phyloP scores from a whole-genome alignment of 2,113 vertebrate genomes.

The Laticauda colubrina region DNA sequence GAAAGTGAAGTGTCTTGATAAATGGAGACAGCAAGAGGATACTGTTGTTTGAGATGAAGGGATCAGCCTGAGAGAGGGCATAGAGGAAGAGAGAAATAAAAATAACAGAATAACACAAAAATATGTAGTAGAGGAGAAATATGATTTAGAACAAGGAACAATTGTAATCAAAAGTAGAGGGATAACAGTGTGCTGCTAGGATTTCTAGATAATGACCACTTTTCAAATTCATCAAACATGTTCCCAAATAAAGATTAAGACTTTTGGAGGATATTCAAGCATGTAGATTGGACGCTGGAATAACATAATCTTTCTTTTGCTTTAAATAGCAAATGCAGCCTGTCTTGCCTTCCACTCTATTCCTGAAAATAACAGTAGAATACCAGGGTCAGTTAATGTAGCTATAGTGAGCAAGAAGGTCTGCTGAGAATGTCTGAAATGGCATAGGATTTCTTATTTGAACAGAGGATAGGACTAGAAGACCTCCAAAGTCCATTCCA shows the following conservation, averaged over 20 bases:
- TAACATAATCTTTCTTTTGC: conserved; percentile 13
- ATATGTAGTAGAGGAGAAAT: neutral
- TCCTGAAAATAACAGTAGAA: conserved; percentile 29
- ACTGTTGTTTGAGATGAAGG: neutral
- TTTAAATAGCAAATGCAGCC: neutral
- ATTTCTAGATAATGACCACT: neutral
- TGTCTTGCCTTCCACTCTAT: conserved; percentile 19
- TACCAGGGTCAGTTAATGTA: conserved; percentile 20
- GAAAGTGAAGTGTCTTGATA: neutral
- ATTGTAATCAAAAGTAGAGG: neutral
- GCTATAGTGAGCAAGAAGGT: conserved; percentile 30
- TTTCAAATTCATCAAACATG: neutral
- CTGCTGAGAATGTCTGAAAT: conserved; percentile 11
- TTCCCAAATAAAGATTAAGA: neutral
- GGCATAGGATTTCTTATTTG: neutral
- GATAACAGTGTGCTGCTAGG: neutral
- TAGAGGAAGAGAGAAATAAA: neutral
- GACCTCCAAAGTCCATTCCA: neutral
- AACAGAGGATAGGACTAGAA: neutral
- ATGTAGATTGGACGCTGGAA: neutral
- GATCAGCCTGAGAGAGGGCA: neutral
- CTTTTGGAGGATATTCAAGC: neutral
- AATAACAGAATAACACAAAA: neutral
- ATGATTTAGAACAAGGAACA: neutral
- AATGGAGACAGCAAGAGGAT: neutral